These are phyloP conservation scores for Nomada ruficornis DNA, from an alignment of 2,888 invertebrate genomes.

Conservation along the genomic window DNA sequence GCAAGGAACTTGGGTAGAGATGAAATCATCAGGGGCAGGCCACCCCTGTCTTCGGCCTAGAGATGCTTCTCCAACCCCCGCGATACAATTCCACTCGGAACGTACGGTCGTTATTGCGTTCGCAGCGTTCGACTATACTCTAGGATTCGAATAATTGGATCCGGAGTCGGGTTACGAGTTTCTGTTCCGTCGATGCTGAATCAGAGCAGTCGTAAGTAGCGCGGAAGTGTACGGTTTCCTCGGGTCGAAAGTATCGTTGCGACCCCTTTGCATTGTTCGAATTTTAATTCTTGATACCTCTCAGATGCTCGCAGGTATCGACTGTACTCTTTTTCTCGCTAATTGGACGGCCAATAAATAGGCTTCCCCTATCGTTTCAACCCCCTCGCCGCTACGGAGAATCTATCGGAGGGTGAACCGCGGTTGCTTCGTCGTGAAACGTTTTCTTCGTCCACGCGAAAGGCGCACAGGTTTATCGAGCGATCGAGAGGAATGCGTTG, in stretches of 20 bases:
- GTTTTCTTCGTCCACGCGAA: not conserved
- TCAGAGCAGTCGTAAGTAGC: constrained; percentile 52
- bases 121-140: constrained; percentile 53
- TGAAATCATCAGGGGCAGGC: constrained; percentile 30
- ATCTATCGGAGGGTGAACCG: not conserved
- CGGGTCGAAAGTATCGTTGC: constrained; percentile 15
- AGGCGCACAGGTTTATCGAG: not conserved
- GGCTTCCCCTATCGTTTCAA: not conserved
- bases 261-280: constrained; percentile 5
- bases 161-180: constrained; percentile 66
- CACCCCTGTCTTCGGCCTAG: constrained; percentile 1
- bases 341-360: constrained; percentile 28
- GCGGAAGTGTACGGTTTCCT: constrained; percentile 48
- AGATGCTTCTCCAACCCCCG: constrained; percentile 18
- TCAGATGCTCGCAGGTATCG: constrained; percentile 15
- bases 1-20: constrained; percentile 12
- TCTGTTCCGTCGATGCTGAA: constrained; percentile 55
- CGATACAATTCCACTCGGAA: constrained; percentile 48
- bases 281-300: constrained; percentile 13
- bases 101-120: constrained; percentile 62
- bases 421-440: not conserved
- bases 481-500: not conserved
- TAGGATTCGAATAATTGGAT: constrained; percentile 71
- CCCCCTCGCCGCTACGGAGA: not conserved
- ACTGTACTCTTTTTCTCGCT: not conserved